Evolutionary conservation across 2,797 vertebrate genomes (phyloP).

Genomic region (Leucoraja ocellata): DNA sequence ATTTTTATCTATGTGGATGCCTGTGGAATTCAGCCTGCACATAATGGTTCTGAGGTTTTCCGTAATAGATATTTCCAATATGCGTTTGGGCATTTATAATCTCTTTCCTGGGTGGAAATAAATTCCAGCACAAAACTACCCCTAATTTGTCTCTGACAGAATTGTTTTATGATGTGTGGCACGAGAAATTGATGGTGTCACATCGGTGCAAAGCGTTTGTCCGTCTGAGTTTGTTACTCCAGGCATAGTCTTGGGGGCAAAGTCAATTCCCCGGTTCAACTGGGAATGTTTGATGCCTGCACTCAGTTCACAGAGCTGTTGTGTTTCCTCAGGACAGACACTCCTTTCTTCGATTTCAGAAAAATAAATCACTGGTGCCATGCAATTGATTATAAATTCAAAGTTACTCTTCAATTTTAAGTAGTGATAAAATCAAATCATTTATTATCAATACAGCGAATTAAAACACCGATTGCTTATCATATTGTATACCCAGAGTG

Average conservation of each 20-base stretch:
- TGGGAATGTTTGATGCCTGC: background rate
- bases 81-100: background rate
- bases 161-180: background rate
- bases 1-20: background rate
- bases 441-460: background rate
- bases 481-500: background rate
- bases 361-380: background rate
- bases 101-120: background rate
- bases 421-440: background rate
- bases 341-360: background rate
- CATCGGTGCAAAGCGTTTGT: background rate
- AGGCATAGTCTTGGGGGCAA: background rate
- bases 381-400: background rate
- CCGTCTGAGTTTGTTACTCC: too few species aligned
- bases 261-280: background rate
- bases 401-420: background rate
- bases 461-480: background rate
- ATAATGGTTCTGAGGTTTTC: background rate
- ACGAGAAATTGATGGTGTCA: background rate
- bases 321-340: background rate
- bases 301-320: background rate
- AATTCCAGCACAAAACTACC: background rate
- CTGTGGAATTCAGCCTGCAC: background rate
- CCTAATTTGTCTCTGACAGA: constrained; percentile 5
- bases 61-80: background rate